These are phyloP conservation scores for Enteromius trimaculatus DNA, from an alignment of 2,797 vertebrate genomes.

Conservation along the genomic window DNA sequence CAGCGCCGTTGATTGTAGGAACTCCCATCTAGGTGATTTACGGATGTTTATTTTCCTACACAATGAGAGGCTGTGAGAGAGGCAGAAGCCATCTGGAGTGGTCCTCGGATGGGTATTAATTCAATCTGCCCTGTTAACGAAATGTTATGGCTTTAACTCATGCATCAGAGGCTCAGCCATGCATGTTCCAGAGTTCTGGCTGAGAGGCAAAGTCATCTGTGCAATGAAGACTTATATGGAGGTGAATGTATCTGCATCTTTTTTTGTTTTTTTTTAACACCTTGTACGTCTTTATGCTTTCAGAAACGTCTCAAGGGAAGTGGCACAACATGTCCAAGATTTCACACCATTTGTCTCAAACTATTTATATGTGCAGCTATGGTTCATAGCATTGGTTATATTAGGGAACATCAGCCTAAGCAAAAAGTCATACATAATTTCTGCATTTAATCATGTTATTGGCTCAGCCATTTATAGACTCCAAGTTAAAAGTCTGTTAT, in stretches of 20 bases:
- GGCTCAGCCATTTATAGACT: not conserved
- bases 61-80: conserved; percentile 48
- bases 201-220: conserved; percentile 18
- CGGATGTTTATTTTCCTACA: conserved; percentile 60
- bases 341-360: not conserved
- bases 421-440: not conserved
- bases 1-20: conserved; percentile 38
- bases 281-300: conserved; percentile 7
- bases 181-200: conserved; percentile 37
- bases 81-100: conserved; percentile 50
- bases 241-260: not conserved
- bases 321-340: not conserved
- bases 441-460: conserved; percentile 15
- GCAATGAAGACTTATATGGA: not conserved
- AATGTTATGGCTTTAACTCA: conserved; percentile 46
- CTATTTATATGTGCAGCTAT: not conserved
- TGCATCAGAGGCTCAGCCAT: conserved; percentile 42
- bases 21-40: conserved; percentile 58
- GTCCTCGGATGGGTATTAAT: conserved; percentile 51
- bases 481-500: conserved; percentile 5
- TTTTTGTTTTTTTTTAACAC: not conserved
- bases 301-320: not conserved
- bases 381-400: not conserved
- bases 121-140: conserved; percentile 48
- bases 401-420: conserved; percentile 3